Conservation (phyloP, 37 sponge, comb jelly and placozoan species). For the Amphimedon queenslandica region DNA sequence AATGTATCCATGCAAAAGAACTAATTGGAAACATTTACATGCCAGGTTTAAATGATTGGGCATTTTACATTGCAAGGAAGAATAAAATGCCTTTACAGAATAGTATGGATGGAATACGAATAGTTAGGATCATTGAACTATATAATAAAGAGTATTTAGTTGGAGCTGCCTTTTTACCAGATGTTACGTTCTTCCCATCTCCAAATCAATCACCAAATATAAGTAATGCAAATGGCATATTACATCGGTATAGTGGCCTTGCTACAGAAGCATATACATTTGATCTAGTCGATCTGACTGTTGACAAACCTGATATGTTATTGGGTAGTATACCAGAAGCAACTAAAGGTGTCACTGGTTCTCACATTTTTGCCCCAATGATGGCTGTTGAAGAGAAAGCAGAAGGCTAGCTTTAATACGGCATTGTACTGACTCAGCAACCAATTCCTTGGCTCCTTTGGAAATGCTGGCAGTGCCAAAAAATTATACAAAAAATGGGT, state of each 20-base stretch:
- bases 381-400: slow-evolving; percentile 21
- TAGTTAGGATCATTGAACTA: background rate
- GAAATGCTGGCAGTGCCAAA: slow-evolving; percentile 1
- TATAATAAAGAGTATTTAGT: background rate
- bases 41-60: slow-evolving; percentile 12
- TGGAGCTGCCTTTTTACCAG: slow-evolving; percentile 10
- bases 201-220: background rate
- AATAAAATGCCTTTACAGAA: background rate
- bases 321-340: slow-evolving; percentile 27
- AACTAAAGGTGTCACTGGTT: slow-evolving; percentile 5
- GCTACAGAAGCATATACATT: slow-evolving; percentile 35
- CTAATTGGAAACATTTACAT: background rate
- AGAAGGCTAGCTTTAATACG: slow-evolving; percentile 7
- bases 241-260: background rate
- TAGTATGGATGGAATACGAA: background rate
- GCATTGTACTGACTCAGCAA: slow-evolving; percentile 35
- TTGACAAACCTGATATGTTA: slow-evolving; percentile 12
- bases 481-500: background rate
- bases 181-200: slow-evolving; percentile 1
- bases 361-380: slow-evolving; percentile 14
- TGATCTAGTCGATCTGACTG: slow-evolving; percentile 21
- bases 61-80: background rate
- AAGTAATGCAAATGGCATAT: background rate
- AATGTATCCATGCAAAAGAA: background rate
- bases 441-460: slow-evolving; percentile 8